A percentile compares a stretch with the other conserved stretches of the same genome.
phyloP scores from a whole-genome alignment of 30 jellyfish, hydroid and myxozoan species.

The Turritopsis dohrnii region DNA sequence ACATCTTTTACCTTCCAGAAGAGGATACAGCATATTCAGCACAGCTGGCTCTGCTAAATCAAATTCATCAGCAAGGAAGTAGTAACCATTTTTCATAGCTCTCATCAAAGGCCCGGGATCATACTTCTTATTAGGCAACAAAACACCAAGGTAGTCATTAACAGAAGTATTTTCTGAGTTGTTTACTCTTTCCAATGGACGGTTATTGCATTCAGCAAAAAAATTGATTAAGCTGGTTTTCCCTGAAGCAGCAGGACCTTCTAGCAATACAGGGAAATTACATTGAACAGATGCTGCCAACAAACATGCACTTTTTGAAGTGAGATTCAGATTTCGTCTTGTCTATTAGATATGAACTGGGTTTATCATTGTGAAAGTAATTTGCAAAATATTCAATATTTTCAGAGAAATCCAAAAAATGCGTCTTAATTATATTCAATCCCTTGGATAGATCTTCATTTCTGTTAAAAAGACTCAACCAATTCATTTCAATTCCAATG shows the following conservation, averaged over 20 bases:
- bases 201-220: not conserved
- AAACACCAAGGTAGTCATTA: slow-evolving; percentile 8
- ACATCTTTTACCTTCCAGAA: slow-evolving; percentile 17
- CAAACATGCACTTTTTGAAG: not conserved
- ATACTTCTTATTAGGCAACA: slow-evolving; percentile 1
- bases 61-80: slow-evolving; percentile 27
- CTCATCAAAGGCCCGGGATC: slow-evolving; percentile 1
- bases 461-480: not conserved
- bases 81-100: slow-evolving; percentile 15
- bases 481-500: not conserved
- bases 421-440: not conserved
- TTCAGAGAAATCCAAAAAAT: not conserved
- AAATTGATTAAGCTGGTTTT: slow-evolving; percentile 1
- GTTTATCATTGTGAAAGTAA: not conserved
- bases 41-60: slow-evolving; percentile 37
- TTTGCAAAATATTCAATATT: slow-evolving; percentile 2
- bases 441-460: not conserved
- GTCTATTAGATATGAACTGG: not conserved
- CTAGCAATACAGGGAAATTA: slow-evolving; percentile 18
- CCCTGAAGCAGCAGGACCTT: slow-evolving; percentile 22
- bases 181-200: slow-evolving; percentile 1
- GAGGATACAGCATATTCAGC: slow-evolving; percentile 21
- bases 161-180: slow-evolving; percentile 19
- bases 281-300: slow-evolving; percentile 3
- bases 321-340: not conserved